Percentiles rank a stretch among this genome's conserved stretches.
Evolutionary conservation across 2,113 vertebrate genomes (phyloP).

Genomic region (Procavia capensis): DNA sequence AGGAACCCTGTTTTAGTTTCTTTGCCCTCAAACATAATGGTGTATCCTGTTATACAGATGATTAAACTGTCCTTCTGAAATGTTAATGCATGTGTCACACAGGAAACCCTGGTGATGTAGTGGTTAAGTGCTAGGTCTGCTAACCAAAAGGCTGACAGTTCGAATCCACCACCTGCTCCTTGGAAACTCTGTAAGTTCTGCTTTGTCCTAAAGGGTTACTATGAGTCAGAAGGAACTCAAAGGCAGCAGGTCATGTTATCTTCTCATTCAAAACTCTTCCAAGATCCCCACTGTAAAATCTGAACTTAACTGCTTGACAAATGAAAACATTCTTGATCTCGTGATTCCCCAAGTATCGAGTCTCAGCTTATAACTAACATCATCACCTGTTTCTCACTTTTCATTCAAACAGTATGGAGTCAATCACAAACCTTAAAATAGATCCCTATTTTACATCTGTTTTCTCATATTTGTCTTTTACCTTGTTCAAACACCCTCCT

Average conservation of each 20-base stretch:
- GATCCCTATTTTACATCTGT: background rate
- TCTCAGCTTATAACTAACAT: background rate
- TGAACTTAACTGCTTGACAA: conserved; percentile 16
- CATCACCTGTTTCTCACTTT: background rate
- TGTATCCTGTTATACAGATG: background rate
- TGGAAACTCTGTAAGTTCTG: no score
- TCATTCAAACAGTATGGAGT: background rate
- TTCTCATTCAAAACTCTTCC: background rate
- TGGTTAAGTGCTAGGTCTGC: no score
- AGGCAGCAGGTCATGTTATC: no score
- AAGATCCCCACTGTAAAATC: background rate
- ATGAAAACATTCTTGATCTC: background rate
- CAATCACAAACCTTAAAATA: background rate
- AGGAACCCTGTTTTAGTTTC: fast-evolving
- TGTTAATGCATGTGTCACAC: background rate
- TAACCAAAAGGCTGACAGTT: no score
- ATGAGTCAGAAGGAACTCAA: no score
- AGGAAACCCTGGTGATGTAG: no score
- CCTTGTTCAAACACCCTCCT: background rate
- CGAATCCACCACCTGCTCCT: no score
- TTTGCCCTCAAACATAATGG: background rate
- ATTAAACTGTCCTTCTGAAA: conserved; percentile 35
- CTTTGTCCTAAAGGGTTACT: no score
- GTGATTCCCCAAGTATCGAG: background rate
- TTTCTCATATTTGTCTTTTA: background rate